phyloP scores from a whole-genome alignment of 2,888 invertebrate genomes.

The Cybosia mesomella region DNA sequence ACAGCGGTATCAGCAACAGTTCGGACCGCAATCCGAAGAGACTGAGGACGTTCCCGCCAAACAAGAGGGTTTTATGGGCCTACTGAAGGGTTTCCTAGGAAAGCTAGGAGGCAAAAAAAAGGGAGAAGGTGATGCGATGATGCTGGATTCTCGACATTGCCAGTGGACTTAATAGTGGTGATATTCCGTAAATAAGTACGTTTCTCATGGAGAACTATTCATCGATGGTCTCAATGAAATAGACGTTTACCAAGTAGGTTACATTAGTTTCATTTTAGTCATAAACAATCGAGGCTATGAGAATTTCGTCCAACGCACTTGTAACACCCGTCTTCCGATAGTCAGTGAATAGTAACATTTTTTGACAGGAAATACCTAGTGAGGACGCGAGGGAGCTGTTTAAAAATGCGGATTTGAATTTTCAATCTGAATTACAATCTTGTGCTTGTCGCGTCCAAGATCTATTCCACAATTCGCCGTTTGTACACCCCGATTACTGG shows the following conservation, averaged over 20 bases:
- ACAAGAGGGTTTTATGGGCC: slow-evolving; percentile 62
- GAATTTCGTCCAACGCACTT: slow-evolving; percentile 81
- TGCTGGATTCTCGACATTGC: slow-evolving; percentile 33
- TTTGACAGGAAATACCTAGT: slow-evolving; percentile 73
- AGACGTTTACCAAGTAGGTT: slow-evolving; percentile 26
- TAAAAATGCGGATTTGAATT: slow-evolving; percentile 47
- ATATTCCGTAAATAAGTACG: background rate
- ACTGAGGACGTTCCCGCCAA: slow-evolving; percentile 49
- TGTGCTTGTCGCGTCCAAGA: slow-evolving; percentile 53
- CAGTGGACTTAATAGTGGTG: slow-evolving; percentile 22
- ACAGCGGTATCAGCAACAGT: slow-evolving; percentile 32
- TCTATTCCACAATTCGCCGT: slow-evolving; percentile 69
- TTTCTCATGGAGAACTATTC: slow-evolving; percentile 10
- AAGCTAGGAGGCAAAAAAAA: slow-evolving; percentile 61
- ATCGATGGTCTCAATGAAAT: slow-evolving; percentile 31
- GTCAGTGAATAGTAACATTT: slow-evolving; percentile 63
- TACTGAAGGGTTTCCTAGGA: slow-evolving; percentile 69
- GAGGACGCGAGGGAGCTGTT: slow-evolving; percentile 62
- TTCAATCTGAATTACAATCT: slow-evolving; percentile 25
- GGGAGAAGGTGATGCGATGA: slow-evolving; percentile 59
- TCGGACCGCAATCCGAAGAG: slow-evolving; percentile 23
- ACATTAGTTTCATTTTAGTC: slow-evolving; percentile 42
- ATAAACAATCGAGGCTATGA: slow-evolving; percentile 26
- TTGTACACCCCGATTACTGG: slow-evolving; percentile 76
- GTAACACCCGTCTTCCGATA: slow-evolving; percentile 41